Evolutionary conservation across 53 echinoderm and acorn worm species (phyloP).

Genomic region (Holothuria scabra): DNA sequence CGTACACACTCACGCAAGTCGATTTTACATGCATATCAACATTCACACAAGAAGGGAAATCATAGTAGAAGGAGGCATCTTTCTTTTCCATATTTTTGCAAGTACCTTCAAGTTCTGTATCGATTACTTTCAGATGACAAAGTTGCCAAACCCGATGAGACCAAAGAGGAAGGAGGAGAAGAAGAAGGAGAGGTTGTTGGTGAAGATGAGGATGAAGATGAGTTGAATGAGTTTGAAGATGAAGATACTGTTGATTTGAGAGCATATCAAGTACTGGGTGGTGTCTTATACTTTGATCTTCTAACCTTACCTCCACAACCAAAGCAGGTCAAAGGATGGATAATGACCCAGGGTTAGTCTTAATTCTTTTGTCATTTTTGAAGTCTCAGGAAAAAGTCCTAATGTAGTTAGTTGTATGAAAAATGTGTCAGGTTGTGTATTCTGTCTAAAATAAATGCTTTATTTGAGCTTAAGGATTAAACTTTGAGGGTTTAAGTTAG

Average conservation of each 20-base stretch:
- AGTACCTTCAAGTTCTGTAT: neutral
- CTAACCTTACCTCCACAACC: slow-evolving; percentile 91
- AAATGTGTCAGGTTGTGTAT: too few relatives aligned
- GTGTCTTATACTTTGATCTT: slow-evolving; percentile 84
- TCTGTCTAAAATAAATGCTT: too few relatives aligned
- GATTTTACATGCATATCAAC: too few relatives aligned
- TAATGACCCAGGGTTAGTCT: slow-evolving; percentile 93
- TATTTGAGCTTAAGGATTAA: too few relatives aligned
- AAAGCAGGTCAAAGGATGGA: slow-evolving; percentile 87
- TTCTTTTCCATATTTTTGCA: too few relatives aligned
- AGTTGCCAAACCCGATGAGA: neutral
- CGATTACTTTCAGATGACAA: neutral
- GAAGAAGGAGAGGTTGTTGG: slow-evolving; percentile 35
- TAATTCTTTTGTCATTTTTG: too few relatives aligned
- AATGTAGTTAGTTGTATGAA: too few relatives aligned
- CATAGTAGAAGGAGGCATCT: too few relatives aligned
- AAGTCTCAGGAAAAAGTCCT: too few relatives aligned
- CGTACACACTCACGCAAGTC: too few relatives aligned
- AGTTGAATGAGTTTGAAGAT: slow-evolving; percentile 87
- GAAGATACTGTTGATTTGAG: slow-evolving; percentile 92
- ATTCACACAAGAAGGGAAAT: too few relatives aligned
- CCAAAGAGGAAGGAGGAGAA: neutral
- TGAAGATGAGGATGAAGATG: slow-evolving; percentile 78
- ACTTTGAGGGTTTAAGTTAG: too few relatives aligned
- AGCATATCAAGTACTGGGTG: slow-evolving; percentile 90